A percentile compares a stretch with the other conserved stretches of the same genome.
Conservation (phyloP, 2,888 invertebrate genomes). For the Zygothrica quintamaculata region DNA sequence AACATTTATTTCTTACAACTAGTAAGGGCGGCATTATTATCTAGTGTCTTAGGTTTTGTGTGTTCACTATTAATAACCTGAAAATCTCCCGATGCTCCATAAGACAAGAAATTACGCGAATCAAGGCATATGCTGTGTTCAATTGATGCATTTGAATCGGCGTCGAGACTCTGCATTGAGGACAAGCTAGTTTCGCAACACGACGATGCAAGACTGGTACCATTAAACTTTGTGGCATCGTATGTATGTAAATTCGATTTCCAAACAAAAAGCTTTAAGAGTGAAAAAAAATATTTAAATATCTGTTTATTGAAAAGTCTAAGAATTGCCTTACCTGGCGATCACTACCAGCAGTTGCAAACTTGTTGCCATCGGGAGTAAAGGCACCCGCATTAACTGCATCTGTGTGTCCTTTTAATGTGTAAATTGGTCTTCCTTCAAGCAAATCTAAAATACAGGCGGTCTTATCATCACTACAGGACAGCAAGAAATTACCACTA, state of each 20-base stretch:
- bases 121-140: conserved; percentile 81
- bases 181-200: conserved; percentile 44
- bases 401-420: conserved; percentile 91
- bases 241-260: conserved; percentile 85
- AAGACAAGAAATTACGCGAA: conserved; percentile 77
- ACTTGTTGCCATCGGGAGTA: conserved; percentile 90
- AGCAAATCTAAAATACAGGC: conserved; percentile 93
- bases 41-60: conserved; percentile 52
- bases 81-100: conserved; percentile 75
- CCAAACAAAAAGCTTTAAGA: conserved; percentile 83
- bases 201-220: conserved; percentile 54
- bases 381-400: conserved; percentile 91
- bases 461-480: conserved; percentile 92
- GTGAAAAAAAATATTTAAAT: neutral
- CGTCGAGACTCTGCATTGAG: too few relatives aligned
- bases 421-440: conserved; percentile 95
- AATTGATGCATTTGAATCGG: conserved; percentile 49
- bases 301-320: neutral
- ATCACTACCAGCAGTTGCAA: conserved; percentile 94
- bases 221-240: conserved; percentile 71
- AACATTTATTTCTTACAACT: neutral
- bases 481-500: conserved; percentile 92
- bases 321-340: conserved; percentile 86
- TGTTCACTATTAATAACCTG: conserved; percentile 81
- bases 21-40: too few relatives aligned